Conservation (phyloP, 2,888 invertebrate genomes). For the Acrobasis consociella region DNA sequence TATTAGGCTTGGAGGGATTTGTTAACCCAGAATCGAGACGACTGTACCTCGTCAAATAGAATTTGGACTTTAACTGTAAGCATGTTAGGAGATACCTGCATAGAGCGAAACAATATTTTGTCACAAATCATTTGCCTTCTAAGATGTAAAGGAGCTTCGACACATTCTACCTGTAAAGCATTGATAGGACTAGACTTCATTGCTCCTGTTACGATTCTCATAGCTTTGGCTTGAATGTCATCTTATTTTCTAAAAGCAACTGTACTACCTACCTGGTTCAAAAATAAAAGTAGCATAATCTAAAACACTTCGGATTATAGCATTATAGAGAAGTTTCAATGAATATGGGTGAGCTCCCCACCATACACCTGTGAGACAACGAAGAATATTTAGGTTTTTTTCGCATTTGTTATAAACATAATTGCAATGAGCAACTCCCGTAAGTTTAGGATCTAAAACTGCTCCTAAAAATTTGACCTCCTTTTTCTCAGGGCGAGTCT, state of each 20-base stretch:
- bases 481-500: constrained; percentile 8
- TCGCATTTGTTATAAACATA: constrained; percentile 15
- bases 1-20: background rate
- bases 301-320: constrained; percentile 18
- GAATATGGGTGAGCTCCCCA: constrained; percentile 17
- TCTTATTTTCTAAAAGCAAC: constrained; percentile 15
- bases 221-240: constrained; percentile 13
- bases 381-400: constrained; percentile 7
- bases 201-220: constrained; percentile 22
- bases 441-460: constrained; percentile 19
- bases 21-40: background rate
- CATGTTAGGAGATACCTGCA: background rate
- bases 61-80: background rate
- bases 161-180: constrained; percentile 26
- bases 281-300: constrained; percentile 19
- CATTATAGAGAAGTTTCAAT: constrained; percentile 20
- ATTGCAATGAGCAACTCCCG: constrained; percentile 15
- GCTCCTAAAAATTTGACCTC: constrained; percentile 34
- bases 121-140: constrained; percentile 23
- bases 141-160: constrained; percentile 23
- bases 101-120: constrained; percentile 3
- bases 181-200: constrained; percentile 24
- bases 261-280: constrained; percentile 13
- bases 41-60: background rate
- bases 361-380: constrained; percentile 7